These are phyloP conservation scores for Pachyramphus minor DNA, from an alignment of 2,113 vertebrate genomes.

Conservation along the genomic window DNA sequence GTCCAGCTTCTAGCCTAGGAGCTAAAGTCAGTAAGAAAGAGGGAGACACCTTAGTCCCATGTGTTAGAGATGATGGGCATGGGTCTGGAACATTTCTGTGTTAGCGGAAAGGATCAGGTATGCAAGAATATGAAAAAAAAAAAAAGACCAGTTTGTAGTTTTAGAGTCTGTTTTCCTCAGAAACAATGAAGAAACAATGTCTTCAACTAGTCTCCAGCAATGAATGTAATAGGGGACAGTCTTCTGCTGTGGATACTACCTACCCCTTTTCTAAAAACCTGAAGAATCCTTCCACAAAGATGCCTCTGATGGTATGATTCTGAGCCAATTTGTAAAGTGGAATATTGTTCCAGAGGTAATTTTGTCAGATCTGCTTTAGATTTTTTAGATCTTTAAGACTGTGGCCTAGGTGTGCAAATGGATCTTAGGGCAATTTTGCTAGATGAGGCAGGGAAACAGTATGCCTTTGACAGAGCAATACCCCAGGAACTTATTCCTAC, in stretches of 20 bases:
- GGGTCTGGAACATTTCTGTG: neutral
- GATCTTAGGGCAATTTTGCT: neutral
- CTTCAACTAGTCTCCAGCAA: neutral
- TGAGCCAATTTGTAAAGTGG: neutral
- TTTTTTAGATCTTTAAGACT: neutral
- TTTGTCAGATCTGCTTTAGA: neutral
- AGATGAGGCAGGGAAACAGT: neutral
- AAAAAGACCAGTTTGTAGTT: neutral
- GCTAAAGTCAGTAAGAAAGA: neutral
- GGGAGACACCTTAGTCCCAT: neutral
- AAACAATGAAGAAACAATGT: neutral
- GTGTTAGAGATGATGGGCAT: neutral
- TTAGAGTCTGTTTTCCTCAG: neutral
- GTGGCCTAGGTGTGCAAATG: neutral
- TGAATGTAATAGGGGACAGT: neutral
- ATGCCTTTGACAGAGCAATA: neutral
- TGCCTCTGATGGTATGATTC: neutral
- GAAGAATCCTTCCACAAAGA: neutral
- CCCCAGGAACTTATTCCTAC: accelerated
- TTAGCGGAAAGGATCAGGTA: neutral
- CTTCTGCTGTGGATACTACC: neutral
- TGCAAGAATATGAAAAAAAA: neutral
- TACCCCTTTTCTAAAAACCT: neutral
- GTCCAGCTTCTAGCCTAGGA: neutral
- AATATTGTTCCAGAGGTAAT: neutral